Conservation (phyloP, 2,797 vertebrate genomes). For the Hozukius guyotensis region DNA sequence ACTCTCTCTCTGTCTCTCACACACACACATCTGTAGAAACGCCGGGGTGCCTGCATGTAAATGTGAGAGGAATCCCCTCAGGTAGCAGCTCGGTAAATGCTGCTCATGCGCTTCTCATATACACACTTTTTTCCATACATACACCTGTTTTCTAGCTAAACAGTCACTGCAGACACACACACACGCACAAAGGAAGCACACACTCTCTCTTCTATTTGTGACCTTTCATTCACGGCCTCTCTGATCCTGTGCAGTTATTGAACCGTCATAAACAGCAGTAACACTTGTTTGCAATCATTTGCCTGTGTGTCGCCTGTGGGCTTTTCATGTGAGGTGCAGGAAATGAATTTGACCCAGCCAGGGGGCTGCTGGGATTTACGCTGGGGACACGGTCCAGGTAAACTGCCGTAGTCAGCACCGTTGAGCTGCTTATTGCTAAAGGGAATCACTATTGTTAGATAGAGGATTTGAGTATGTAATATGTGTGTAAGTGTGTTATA, state of each 20-base stretch:
- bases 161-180: not conserved
- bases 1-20: slow-evolving; percentile 38
- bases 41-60: slow-evolving; percentile 46
- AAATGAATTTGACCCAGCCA: slow-evolving; percentile 69
- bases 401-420: slow-evolving; percentile 46
- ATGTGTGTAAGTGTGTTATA: slow-evolving; percentile 5
- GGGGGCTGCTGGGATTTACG: slow-evolving; percentile 34
- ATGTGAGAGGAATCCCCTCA: slow-evolving; percentile 53
- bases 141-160: slow-evolving; percentile 12
- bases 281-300: slow-evolving; percentile 58
- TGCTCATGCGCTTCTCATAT: slow-evolving; percentile 14
- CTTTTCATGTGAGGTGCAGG: slow-evolving; percentile 39
- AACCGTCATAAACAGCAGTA: slow-evolving; percentile 42
- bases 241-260: slow-evolving; percentile 46
- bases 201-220: slow-evolving; percentile 4
- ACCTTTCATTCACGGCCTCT: slow-evolving; percentile 28
- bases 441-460: slow-evolving; percentile 9
- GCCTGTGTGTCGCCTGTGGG: slow-evolving; percentile 43
- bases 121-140: not conserved
- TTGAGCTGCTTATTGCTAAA: slow-evolving; percentile 19
- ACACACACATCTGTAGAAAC: slow-evolving; percentile 18
- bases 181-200: not conserved
- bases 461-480: not conserved
- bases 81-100: slow-evolving; percentile 37
- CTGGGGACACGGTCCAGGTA: slow-evolving; percentile 25